Evolutionary conservation across 2,888 invertebrate genomes (phyloP).

Genomic region (Aplocera efformata): DNA sequence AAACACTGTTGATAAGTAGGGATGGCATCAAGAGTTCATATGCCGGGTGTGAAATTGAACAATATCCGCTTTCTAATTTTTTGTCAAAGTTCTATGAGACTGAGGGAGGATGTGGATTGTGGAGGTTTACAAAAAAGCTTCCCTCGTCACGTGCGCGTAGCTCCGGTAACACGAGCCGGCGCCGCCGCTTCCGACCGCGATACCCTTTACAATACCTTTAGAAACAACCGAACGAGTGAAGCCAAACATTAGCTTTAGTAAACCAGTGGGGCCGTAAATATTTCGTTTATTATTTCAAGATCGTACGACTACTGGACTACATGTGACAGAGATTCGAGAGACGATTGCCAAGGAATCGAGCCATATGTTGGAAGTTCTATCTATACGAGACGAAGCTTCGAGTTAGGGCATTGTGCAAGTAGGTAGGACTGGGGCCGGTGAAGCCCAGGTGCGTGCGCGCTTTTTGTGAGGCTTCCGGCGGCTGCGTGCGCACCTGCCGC

Average conservation of each 20-base stretch:
- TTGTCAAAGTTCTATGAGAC: constrained; percentile 27
- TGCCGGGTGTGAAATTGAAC: constrained; percentile 28
- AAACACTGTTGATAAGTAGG: no score
- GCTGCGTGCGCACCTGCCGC: constrained; percentile 44
- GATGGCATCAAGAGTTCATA: constrained; percentile 5
- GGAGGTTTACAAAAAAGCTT: constrained; percentile 50
- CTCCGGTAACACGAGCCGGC: constrained; percentile 53
- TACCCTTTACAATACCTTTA: constrained; percentile 31
- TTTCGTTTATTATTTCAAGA: background rate
- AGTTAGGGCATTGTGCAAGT: constrained; percentile 67
- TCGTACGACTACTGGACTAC: constrained; percentile 3
- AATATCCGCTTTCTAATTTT: constrained; percentile 42
- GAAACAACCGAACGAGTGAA: constrained; percentile 17
- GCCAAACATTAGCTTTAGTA: constrained; percentile 19
- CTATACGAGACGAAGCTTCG: constrained; percentile 40
- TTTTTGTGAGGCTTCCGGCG: constrained; percentile 77
- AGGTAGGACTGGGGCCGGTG: constrained; percentile 38
- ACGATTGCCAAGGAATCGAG: constrained; percentile 28
- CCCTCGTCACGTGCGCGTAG: constrained; percentile 57
- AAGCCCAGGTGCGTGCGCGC: constrained; percentile 69
- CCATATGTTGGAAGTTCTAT: constrained; percentile 60
- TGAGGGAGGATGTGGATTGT: constrained; percentile 46
- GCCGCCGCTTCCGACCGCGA: constrained; percentile 60
- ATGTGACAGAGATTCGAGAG: constrained; percentile 30
- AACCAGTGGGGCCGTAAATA: constrained; percentile 18